Evolutionary conservation across 2,113 vertebrate genomes (phyloP), one percentile per base, ranked within the genome.

Genomic region (Phylloscopus whistleri): DNA sequence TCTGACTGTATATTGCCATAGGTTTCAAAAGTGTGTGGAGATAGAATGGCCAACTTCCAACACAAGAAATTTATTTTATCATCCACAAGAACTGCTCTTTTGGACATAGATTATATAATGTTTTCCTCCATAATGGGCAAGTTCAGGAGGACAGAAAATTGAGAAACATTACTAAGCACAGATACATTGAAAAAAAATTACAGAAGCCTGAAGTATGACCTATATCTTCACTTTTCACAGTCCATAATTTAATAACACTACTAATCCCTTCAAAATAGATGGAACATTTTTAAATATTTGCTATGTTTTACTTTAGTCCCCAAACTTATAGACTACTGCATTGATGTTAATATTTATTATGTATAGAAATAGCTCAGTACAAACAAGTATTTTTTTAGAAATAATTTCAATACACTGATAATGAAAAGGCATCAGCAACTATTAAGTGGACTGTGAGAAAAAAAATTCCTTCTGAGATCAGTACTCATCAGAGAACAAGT

Each of bases 341-440:
- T 92, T 81, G 60, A 87, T 95, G 49, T 60, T 94, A 97, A 58
- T 89, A 91, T 85, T 94, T 89, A 91, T 26, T 77, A 78, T 39
- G 66, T 52, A 84, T 53, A 87, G 55, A 76, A 96, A 92, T 84
- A 93, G 59, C 49, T 67, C 78, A 92, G 48, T 83, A 89, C 63
- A 84, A 91, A 35, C 44, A 41, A 90, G 37, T 77, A 43, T 81
- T 92, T 93, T 85, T 52, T 82, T 14, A 92, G 72, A 95, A 97
- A 95, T 82, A 95, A 89, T 85, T 96, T 95, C 67, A 76, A 20
- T 70, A 52, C 41, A 85, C 28, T 51, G 69, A 94, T 83, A 94
- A 79, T 30, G 44, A 64, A 94, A 94, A 35, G 67, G 58, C 66
- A 96, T 20, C 39, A 75, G 33, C 80, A 95, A 94, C 23, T 91